Evolutionary conservation across 35 echinoderm and acorn worm genomes (phyloP), one percentile per base, ranked within the genome.

Genomic region (Apostichopus parvimensis): DNA sequence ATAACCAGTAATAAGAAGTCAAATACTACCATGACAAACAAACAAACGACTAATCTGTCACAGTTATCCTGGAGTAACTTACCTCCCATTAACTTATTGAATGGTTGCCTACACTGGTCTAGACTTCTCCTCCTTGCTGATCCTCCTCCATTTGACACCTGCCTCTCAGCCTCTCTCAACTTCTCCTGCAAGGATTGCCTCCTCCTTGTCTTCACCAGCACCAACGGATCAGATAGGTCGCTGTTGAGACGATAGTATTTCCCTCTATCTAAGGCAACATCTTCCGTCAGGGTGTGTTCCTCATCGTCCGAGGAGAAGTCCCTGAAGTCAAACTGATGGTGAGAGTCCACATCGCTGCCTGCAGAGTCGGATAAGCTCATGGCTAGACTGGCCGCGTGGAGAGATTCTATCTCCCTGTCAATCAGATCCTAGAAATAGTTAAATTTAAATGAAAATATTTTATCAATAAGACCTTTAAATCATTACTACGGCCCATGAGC

Each of bases 331-430:
- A 79, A 60, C 54, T 53, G 59, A n/a, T 54, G 71, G 52, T 62
- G 77, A 1, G 77, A 72, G 72, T 53, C 24, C 9, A 55, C 23
- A 34, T 71, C 58, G 24, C 20, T n/a, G 53, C 73, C 25, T 9
- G 58, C 28, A 11, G 57, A 58, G 28, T 81, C 14, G 13, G 85
- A 79, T 2, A 93, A 82, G 55, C 59, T 92, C 82, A 96, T 92
- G 77, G 91, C 95, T 5, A 93, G 77, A 64, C 93, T 91, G 45
- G 95, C 95, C 25, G 95, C 93, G 60, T 93, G 90, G 12, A 96
- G 84, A 77, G 87, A 96, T 53, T 91, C 72, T n/a, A 96, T 96
- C 91, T 96, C 95, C 26, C 82, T 17, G 55, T 96, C 93, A 85
- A 96, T 94, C 17, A 89, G 53, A 56, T 96, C 95, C 95, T 96